Evolutionary conservation across 2,113 vertebrate species (phyloP), one percentile per base, ranked within the genome.

Genomic region (Gymnorhina tibicen): DNA sequence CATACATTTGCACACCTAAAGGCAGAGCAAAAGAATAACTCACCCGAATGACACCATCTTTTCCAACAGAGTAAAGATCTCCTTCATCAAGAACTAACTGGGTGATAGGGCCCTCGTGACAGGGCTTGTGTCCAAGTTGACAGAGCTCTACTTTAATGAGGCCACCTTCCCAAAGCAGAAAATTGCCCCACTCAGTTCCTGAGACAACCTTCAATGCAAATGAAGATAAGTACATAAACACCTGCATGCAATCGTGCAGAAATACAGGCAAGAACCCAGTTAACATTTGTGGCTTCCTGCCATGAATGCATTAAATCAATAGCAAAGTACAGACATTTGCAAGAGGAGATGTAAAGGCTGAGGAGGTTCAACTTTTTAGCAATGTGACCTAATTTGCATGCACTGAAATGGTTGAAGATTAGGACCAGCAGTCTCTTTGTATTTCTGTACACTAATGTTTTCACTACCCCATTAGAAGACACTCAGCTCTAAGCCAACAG

Each of bases 171-270:
- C 99, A 99, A 59, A 99, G 97, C 85, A 99, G 97, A 96, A 99
- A 95, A 97, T 99, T 99, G 33, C 99, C 99, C 99, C 99, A 99
- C 76, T 98, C 98, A 22, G 99, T 98, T n/a, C 99, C 99, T 1
- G 99, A 99, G 76, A 99, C 95, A 55, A 99, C 99, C 99, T 99
- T 95, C 47, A 92, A 90, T 26, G 46, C 16, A 77, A 93, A 70
- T 4, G 11, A 74, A 94, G 37, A 81, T 16, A 68, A 70, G 77
- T 37, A 35, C 20, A n/a, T 66, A 28, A 84, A 12, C 20, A 74
- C 35, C 35, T 76, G 69, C 74, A 44, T 26, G 70, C 68, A 79
- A 22, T 52, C 6, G 14, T 15, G 3, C 27, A 76, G 55, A 73
- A 83, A 74, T 28, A 58, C 1, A 60, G 42, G 35, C 55, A 87